Base-by-base conservation (phyloP, 2,888 invertebrate species). In the Tiliacea aurago region DNA sequence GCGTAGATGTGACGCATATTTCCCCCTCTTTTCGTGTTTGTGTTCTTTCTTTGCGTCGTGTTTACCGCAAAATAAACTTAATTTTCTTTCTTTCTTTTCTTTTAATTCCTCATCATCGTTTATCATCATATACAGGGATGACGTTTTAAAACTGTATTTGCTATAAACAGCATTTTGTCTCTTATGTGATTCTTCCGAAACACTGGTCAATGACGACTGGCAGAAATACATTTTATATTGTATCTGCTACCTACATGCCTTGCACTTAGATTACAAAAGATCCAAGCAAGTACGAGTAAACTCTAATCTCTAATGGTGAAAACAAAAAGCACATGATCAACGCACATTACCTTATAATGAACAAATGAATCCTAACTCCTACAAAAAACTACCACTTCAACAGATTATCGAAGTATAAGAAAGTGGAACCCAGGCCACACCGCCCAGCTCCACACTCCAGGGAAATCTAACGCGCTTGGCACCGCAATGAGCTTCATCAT, bases 401-500 rank as follows among this genome's bases (percentile, higher is more conserved):
- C 20, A 65, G 63, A 76, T 84, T 65, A 79, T 84, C 73, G 73
- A 81, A 84, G 56, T 64, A 66, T 53, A 59, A 78, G 74, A 80
- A 84, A 63, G 70, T 64, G 65, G 28, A 59, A 78, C 62, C 70
- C 59, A 64, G 70, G 76, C 69, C 74, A 64, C 41, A 68, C 43
- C 70, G 61, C 64, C 45, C 69, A 47, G 33, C n/a, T n/a, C 37
- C 41, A 33, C 23, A 59, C 85, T 80, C 85, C n/a, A 6, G 85
- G 89, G 89, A 90, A 90, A 90, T 90, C 84, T 88, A 82, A 86
- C 81, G 69, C 81, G 76, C 73, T 78, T 80, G 80, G 61, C 75
- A 77, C 76, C 83, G 72, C 79, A 81, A 82, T 78, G 83, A 84
- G 78, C 78, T 86, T 84, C 82, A 85, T 86, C 85, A 84, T 79